Base-by-base conservation (phyloP, 2,888 invertebrate genomes). In the Papilio protenor region DNA sequence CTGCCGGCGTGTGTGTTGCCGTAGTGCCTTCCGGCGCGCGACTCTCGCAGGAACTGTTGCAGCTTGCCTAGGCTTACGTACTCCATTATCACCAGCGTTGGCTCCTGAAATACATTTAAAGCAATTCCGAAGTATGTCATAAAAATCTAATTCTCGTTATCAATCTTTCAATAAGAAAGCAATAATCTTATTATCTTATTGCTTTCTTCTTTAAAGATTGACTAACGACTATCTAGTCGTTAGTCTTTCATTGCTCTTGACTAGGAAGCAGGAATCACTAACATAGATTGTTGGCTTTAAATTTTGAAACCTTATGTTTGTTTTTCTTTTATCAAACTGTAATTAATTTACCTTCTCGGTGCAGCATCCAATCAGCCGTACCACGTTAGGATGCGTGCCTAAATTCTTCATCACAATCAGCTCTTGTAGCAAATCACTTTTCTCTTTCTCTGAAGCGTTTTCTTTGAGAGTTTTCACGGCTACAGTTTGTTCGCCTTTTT, bases 381-480 rank as follows among this genome's bases (percentile, higher is more conserved):
- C 98, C 2, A 99, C 98, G 87, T 99, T 98, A 0, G 97, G 97
- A 94, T 99, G 99, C 0, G 97, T 97, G 72, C 98, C 98, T 77
- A 99, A 94, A 87, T 97, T 97, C 93, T 98, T 98, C 98, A 99
- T 98, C 49, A 99, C 98, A 84, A 97, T 96, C 49, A 99, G 91
- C 88, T 99, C 99, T 73, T 98, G 97, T 0, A 98, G 90, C n/a
- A 99, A 94, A 90, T 99, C 99, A 55, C 96, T 95, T 82, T 97
- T 96, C 88, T 98, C 98, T 77, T 97, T 96, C 87, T 98, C 98
- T 0, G 97, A 97, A 0, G 98, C 98, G 85, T 98, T 98, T 89
- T 98, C 98, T 93, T 98, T 98, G n/a, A 98, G 94, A 0, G 98
- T 99, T 92, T 99, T 99, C 59, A 99, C 98, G 18, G 99, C 99